A percentile compares a stretch with the other conserved stretches of the same genome.
Conservation (phyloP, 2,113 vertebrate genomes). For the Monarcha castaneiventris region DNA sequence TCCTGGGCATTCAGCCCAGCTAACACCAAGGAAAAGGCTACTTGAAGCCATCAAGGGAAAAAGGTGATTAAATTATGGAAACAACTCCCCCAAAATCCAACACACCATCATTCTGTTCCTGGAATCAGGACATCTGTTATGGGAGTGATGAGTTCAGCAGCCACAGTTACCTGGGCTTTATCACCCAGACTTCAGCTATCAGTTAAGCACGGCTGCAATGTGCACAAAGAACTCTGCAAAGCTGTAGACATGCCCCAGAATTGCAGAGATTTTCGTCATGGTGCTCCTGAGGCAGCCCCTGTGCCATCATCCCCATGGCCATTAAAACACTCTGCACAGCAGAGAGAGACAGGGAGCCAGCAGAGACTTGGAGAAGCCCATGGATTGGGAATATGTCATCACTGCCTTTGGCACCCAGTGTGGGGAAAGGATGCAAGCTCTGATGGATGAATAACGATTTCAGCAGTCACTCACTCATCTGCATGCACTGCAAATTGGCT, state of each 20-base stretch:
- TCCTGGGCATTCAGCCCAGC: neutral
- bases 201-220: accelerated
- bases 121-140: neutral
- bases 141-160: neutral
- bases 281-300: neutral
- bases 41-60: neutral
- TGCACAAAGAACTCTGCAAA: neutral
- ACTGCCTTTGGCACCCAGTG: neutral
- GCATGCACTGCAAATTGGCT: neutral
- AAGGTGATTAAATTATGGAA: neutral
- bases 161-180: neutral
- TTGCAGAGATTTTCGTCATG: accelerated
- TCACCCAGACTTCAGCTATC: neutral
- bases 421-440: neutral
- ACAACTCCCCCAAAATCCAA: neutral
- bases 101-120: neutral
- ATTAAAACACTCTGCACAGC: neutral
- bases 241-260: neutral
- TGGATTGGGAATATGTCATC: neutral
- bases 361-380: neutral
- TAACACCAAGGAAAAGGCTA: neutral
- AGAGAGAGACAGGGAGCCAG: neutral
- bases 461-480: neutral
- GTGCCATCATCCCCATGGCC: neutral
- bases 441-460: neutral